Evolutionary conservation across 2,888 invertebrate genomes (phyloP), one percentile per base, ranked within the genome.

Genomic region (Hyposoter didymator): DNA sequence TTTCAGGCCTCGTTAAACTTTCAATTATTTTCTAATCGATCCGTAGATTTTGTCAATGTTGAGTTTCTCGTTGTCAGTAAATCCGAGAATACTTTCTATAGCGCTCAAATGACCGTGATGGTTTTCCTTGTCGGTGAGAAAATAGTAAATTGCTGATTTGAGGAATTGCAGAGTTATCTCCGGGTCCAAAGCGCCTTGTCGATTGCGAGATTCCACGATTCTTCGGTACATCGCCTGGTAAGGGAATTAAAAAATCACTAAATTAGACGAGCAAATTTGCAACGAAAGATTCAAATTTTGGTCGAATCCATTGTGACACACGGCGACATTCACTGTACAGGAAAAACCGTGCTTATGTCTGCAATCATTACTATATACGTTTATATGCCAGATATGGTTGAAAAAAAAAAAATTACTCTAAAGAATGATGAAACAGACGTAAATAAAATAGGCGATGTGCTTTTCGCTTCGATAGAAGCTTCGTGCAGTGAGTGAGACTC

Each of bases 61-160:
- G 89, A 95, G 95, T 94, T 97, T 97, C 93, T 98, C 98, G 75
- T 95, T 95, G 82, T 97, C 96, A n/a, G 96, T 96, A 93, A 97
- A 98, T 83, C 98, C 98, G 90, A 98, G 95, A 91, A 98, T 98
- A 93, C 98, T 98, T 94, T 98, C 97, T 88, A 98, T 98, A 75
- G 98, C 98, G 91, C 96, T 96, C 84, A 98, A 95, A 93, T 98
- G 98, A 19, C 98, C 97, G 90, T 97, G 97, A 79, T 97, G 97
- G 92, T 98, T 98, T 93, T 98, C 98, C 89, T 96, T 97, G 93
- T 98, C 98, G 2, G 98, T 97, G 83, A 98, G 95, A 94, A 98
- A 98, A 94, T 98, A 98, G 94, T 98, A 98, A 91, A 98, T 96
- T 78, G 98, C 98, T 86, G 98, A 98, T 94, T 98, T 98, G 87